These are phyloP conservation scores for Euzetes globulus DNA, from an alignment of 2,888 invertebrate genomes.

Conservation along the genomic window DNA sequence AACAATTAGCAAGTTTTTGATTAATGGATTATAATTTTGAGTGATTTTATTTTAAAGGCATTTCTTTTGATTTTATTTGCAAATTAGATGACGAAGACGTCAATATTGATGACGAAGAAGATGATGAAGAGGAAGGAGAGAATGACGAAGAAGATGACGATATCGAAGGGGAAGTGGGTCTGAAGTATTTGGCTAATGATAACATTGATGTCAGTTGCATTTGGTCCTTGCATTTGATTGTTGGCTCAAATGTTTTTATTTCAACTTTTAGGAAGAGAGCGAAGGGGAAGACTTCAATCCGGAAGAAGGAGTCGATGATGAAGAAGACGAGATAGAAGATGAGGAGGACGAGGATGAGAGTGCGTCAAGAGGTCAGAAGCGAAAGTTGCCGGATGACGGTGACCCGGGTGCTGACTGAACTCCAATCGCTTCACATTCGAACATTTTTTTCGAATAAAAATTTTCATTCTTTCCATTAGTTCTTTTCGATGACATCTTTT, in stretches of 20 bases:
- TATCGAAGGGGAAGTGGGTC: slow-evolving; percentile 59
- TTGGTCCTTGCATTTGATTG: background rate
- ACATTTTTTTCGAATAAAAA: background rate
- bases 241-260: background rate
- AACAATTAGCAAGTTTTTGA: too few relatives aligned
- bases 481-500: slow-evolving; percentile 8
- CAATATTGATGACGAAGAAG: slow-evolving; percentile 45
- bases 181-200: slow-evolving; percentile 60
- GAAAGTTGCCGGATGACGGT: slow-evolving; percentile 38
- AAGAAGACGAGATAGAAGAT: slow-evolving; percentile 38
- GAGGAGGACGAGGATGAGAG: slow-evolving; percentile 38
- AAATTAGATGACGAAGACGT: slow-evolving; percentile 56
- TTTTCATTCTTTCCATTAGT: slow-evolving; percentile 11
- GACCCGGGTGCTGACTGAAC: background rate
- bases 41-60: background rate
- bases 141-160: slow-evolving; percentile 46
- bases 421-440: background rate
- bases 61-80: slow-evolving; percentile 34
- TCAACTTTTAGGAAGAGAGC: slow-evolving; percentile 40
- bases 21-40: too few relatives aligned
- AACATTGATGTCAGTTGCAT: slow-evolving; percentile 39
- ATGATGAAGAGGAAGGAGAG: slow-evolving; percentile 45
- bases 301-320: slow-evolving; percentile 38
- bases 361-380: slow-evolving; percentile 36
- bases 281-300: slow-evolving; percentile 41